These are phyloP conservation scores for Carcina quercana DNA, from an alignment of 2,888 invertebrate species.

Conservation along the genomic window DNA sequence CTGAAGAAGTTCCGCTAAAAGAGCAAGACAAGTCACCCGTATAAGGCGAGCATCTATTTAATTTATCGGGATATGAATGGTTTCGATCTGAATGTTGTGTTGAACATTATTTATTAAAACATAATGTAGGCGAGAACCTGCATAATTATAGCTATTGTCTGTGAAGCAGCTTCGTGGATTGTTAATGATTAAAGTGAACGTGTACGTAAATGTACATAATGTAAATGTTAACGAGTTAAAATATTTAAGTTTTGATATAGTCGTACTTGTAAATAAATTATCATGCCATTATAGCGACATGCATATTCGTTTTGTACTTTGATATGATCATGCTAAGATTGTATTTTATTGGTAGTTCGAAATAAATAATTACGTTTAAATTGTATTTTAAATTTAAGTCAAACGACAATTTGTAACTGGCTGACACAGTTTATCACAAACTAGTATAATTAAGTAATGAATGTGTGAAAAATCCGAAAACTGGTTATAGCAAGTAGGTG, in stretches of 20 bases:
- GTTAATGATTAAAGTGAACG: background rate
- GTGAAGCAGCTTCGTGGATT: too few relatives aligned
- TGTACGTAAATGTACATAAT: conserved; percentile 16
- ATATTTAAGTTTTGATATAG: conserved; percentile 27
- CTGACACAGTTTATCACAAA: too few relatives aligned
- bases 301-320: conserved; percentile 30
- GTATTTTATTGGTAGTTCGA: conserved; percentile 14
- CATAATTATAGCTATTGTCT: too few relatives aligned
- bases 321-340: conserved; percentile 18
- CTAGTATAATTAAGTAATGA: too few relatives aligned
- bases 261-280: conserved; percentile 22
- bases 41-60: conserved; percentile 23
- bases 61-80: conserved; percentile 31
- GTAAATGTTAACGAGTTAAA: conserved; percentile 18
- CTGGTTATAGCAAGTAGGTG: too few relatives aligned
- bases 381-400: too few relatives aligned
- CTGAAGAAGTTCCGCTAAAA: conserved; percentile 62
- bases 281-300: conserved; percentile 18
- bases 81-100: conserved; percentile 55
- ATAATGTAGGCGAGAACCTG: too few relatives aligned
- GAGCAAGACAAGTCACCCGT: conserved; percentile 63
- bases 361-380: conserved; percentile 22
- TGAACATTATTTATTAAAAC: conserved; percentile 30
- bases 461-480: too few relatives aligned
- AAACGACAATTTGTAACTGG: too few relatives aligned